These are phyloP conservation scores for Neosilurus mollespiculum DNA, from an alignment of 2,797 vertebrate species.

Conservation along the genomic window DNA sequence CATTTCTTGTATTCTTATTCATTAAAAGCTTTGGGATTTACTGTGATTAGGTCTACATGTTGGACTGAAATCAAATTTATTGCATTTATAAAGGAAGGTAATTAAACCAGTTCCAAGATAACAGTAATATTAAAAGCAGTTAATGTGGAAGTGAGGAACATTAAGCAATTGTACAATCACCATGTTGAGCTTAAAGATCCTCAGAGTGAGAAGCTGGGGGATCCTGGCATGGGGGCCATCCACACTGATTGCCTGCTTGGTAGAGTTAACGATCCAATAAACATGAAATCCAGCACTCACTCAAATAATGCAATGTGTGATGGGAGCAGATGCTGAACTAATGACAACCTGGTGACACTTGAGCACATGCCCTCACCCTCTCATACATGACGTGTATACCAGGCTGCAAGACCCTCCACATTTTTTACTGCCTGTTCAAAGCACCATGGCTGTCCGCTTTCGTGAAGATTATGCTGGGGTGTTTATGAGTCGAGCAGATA, in stretches of 20 bases:
- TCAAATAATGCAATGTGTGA: slow-evolving; percentile 78
- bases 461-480: neutral
- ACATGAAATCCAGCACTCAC: slow-evolving; percentile 75
- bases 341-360: slow-evolving; percentile 86
- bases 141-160: slow-evolving; percentile 24
- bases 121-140: slow-evolving; percentile 31
- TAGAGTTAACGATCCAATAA: slow-evolving; percentile 89
- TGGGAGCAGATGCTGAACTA: slow-evolving; percentile 86
- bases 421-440: slow-evolving; percentile 36
- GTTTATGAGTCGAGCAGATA: neutral
- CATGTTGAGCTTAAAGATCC: slow-evolving; percentile 29
- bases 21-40: slow-evolving; percentile 5
- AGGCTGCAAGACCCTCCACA: slow-evolving; percentile 53
- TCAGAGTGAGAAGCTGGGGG: slow-evolving; percentile 41
- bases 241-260: slow-evolving; percentile 81
- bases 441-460: slow-evolving; percentile 11
- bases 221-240: slow-evolving; percentile 68
- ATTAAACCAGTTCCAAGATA: slow-evolving; percentile 25
- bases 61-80: neutral
- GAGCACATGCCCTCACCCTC: slow-evolving; percentile 71
- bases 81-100: slow-evolving; percentile 6
- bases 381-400: slow-evolving; percentile 52
- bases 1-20: slow-evolving; percentile 20
- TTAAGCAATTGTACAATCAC: slow-evolving; percentile 32
- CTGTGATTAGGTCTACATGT: neutral